Evolutionary conservation across 1,140 invertebrate genomes (phyloP), one percentile per base, ranked within the genome.

Genomic region (Hylaeus anthracinus): DNA sequence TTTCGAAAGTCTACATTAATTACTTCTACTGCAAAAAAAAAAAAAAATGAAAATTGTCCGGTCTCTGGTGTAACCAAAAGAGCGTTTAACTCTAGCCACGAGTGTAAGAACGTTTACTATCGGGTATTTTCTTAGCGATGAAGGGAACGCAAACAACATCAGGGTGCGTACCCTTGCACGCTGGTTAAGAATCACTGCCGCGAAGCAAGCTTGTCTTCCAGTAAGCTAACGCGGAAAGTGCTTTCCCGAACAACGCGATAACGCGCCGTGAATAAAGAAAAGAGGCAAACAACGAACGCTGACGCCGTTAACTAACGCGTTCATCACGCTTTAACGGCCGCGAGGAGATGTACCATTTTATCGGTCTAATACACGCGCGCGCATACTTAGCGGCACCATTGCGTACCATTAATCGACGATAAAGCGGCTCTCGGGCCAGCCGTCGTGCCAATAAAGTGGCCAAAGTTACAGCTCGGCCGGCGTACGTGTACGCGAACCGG

Each of bases 331-430:
- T 83, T 86, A 77, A 86, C 81, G 71, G 75, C 67, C 66, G 10
- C 60, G 61, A 3, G 48, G 45, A 26, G 56, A 37, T 41, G 73
- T 56, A 41, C 26, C 64, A 41, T 83, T 82, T 86, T 87, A 87
- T 86, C 83, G 58, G 72, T 65, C 60, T 85, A 85, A 82, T 81
- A 86, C 73, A 61, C 71, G 4, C 48, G 55, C 45, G 12, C 64
- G 37, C 55, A 14, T 80, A 55, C 64, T 75, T 75, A 67, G 63
- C 26, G 45, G 67, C 58, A 73, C 60, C 15, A 69, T 83, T 65
- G 78, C 73, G 78, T 72, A 48, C 55, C 85, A 87, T 85, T 86
- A 87, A 88, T 88, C 82, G 85, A 48, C 79, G 85, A 88, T 88
- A 88, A 87, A 82, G 37, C 86, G 82, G 61, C 41, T 51, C 73